Base-by-base conservation (phyloP, 2,797 vertebrate genomes). In the Sebastes trivittatus region DNA sequence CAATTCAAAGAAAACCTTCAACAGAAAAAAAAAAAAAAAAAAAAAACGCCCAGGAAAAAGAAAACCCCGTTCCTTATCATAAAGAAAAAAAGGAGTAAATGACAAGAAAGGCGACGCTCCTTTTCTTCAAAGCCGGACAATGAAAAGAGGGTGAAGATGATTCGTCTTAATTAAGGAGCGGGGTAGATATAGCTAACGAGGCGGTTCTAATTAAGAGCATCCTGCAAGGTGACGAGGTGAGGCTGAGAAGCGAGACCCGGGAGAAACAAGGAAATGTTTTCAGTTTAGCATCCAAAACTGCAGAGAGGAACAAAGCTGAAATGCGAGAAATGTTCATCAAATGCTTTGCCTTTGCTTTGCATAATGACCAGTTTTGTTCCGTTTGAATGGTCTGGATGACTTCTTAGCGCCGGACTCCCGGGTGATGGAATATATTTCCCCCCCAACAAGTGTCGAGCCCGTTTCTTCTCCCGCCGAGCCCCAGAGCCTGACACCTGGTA, bases 1-100 rank as follows among this genome's bases (percentile, higher is more conserved):
- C 88, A 93, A 94, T 96, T 97, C 97, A 98, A 97, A 97, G 97
- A 96, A 97, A 94, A 97, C 95, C 96, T 96, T 96, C 94, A 95
- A 65, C 73, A 76, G 25, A 59, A 38, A 56, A 96, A 95, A 94
- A 72, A 38, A 5, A 6, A 29, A 23, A 29, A 23, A 38, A 38
- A 38, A 14, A 77, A 81, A 25, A 84, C 4, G 14, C 14, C 14
- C 52, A 83, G 84, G 88, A 94, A 93, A 81, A 63, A 58, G 92
- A 67, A 72, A 59, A 38, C 71, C 34, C 69, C 36, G 5, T 30
- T 66, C 63, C 72, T 75, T 63, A 87, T 77, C 77, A 73, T 68
- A 81, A 82, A 81, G 80, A 78, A 82, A 78, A 62, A 73, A 62
- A 61, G 27, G 69, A 70, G 64, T 64, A 94, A 94, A 81, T 78